Conservation (phyloP, 2,113 vertebrate species). For the Percina caprodes region DNA sequence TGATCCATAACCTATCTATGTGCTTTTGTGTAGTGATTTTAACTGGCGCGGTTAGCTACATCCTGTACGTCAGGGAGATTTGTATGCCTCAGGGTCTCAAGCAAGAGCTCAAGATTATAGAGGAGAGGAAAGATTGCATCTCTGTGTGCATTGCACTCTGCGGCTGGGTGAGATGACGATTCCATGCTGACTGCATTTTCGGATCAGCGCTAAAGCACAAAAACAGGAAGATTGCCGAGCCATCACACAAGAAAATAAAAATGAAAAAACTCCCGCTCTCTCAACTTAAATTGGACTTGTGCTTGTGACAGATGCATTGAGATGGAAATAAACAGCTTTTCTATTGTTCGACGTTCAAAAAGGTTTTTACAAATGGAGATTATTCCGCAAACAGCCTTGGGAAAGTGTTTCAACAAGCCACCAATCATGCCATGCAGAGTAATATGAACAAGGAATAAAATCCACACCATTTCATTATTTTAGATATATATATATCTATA, state of each 20-base stretch:
- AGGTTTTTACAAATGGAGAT: constrained; percentile 58
- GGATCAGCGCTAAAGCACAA: constrained; percentile 33
- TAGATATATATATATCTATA: constrained; percentile 46
- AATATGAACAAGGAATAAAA: constrained; percentile 75
- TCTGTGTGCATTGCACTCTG: constrained; percentile 8
- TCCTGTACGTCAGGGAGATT: not conserved
- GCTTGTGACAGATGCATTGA: constrained; percentile 45
- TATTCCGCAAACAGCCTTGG: constrained; percentile 60
- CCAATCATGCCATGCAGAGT: constrained; percentile 84
- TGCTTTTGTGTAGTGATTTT: not conserved
- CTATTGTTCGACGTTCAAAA: constrained; percentile 57
- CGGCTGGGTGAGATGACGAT: not conserved
- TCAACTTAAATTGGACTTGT: constrained; percentile 45
- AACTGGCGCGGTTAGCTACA: not conserved
- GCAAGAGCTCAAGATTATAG: not conserved
- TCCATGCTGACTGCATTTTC: constrained; percentile 19
- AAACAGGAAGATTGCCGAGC: constrained; percentile 23
- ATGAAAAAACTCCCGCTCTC: constrained; percentile 25
- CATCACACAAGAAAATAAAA: not conserved
- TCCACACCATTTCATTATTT: constrained; percentile 66
- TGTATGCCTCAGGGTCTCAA: constrained; percentile 8
- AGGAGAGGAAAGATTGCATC: constrained; percentile 11
- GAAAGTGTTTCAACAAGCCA: constrained; percentile 75
- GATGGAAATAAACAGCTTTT: constrained; percentile 27
- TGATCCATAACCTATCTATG: not conserved